These are phyloP conservation scores for Andrena praecox DNA, from an alignment of 2,888 invertebrate species.

Conservation along the genomic window DNA sequence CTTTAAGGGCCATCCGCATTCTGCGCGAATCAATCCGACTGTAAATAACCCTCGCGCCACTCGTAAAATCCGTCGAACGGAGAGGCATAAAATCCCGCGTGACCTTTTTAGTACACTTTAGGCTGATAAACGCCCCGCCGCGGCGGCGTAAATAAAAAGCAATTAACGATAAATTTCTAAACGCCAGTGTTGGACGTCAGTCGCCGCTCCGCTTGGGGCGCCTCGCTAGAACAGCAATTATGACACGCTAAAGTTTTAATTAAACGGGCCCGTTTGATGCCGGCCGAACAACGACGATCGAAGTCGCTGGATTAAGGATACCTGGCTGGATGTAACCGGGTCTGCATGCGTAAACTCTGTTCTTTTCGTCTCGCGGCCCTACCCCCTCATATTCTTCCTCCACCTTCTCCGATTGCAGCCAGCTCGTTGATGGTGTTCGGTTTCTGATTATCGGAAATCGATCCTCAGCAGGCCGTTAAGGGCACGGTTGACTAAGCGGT, in stretches of 20 bases:
- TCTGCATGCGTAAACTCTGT: slow-evolving; percentile 20
- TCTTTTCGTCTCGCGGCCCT: slow-evolving; percentile 12
- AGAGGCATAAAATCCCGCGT: slow-evolving; percentile 53
- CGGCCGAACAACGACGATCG: slow-evolving; percentile 33
- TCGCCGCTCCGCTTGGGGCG: background rate
- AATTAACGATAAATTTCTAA: slow-evolving; percentile 71
- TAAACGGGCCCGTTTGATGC: slow-evolving; percentile 39
- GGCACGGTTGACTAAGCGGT: slow-evolving; percentile 68
- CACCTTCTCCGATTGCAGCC: slow-evolving; percentile 67
- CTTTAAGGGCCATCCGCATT: slow-evolving; percentile 58
- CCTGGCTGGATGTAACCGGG: slow-evolving; percentile 25
- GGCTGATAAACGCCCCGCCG: slow-evolving; percentile 60
- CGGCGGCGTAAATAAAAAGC: slow-evolving; percentile 67
- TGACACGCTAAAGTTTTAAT: slow-evolving; percentile 58
- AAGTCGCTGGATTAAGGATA: slow-evolving; percentile 27
- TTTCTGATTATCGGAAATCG: slow-evolving; percentile 79
- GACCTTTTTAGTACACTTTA: slow-evolving; percentile 60
- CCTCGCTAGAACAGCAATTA: slow-evolving; percentile 43
- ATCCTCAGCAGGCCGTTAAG: slow-evolving; percentile 72
- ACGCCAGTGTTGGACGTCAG: slow-evolving; percentile 1
- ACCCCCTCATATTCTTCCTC: slow-evolving; percentile 51
- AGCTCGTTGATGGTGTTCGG: slow-evolving; percentile 70
- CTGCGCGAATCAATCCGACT: slow-evolving; percentile 69
- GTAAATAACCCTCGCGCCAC: slow-evolving; percentile 67
- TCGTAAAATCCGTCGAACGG: slow-evolving; percentile 69